Percentiles rank a stretch among this genome's conserved stretches.
These are phyloP conservation scores for Trichomalopsis sarcophagae DNA, from an alignment of 1,140 invertebrate genomes.

Conservation along the genomic window DNA sequence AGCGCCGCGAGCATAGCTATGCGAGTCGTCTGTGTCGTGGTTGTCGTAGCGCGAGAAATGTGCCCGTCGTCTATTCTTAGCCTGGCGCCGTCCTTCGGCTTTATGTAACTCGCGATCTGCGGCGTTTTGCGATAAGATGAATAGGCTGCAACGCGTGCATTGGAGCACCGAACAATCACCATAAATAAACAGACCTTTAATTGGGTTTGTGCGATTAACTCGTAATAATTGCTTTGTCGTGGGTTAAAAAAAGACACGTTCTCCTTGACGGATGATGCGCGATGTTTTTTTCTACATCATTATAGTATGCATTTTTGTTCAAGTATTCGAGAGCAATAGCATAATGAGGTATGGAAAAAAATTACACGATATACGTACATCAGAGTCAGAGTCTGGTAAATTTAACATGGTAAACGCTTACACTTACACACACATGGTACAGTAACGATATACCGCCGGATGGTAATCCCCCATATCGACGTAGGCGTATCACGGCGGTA, in stretches of 20 bases:
- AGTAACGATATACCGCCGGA: too few species aligned
- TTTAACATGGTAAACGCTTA: too few species aligned
- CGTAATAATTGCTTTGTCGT: not conserved
- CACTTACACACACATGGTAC: too few species aligned
- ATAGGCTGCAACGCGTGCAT: not conserved
- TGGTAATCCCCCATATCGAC: too few species aligned
- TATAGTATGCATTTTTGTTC: too few species aligned
- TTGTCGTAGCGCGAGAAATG: slow-evolving; percentile 53
- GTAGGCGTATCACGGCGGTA: too few species aligned
- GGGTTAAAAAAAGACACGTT: not conserved
- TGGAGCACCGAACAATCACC: not conserved
- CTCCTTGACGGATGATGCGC: not conserved
- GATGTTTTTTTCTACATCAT: not conserved
- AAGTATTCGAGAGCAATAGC: too few species aligned
- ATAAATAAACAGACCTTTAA: not conserved
- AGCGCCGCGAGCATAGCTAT: slow-evolving; percentile 26
- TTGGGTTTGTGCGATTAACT: not conserved
- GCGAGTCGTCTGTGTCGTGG: slow-evolving; percentile 10
- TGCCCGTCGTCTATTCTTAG: slow-evolving; percentile 67
- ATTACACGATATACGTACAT: too few species aligned
- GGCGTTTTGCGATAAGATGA: slow-evolving; percentile 13
- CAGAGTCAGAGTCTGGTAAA: too few species aligned
- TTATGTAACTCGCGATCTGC: slow-evolving; percentile 60
- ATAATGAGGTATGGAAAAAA: too few species aligned
- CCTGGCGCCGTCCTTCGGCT: slow-evolving; percentile 65